Base-by-base conservation (phyloP, 2,888 invertebrate genomes). In the Nipponacmea schrenckii region DNA sequence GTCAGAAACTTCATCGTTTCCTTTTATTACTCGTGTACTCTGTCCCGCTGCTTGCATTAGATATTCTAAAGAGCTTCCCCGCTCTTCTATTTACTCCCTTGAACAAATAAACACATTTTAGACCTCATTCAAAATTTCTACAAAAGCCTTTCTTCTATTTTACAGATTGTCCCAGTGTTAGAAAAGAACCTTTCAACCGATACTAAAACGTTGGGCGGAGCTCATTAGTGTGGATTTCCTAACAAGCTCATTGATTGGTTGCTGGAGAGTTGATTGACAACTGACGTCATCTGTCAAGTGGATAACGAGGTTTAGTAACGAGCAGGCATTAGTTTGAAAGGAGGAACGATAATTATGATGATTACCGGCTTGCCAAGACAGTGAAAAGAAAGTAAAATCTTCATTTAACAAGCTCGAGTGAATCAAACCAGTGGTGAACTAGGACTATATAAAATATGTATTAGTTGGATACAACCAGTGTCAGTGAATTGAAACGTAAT, bases 261-360 rank as follows among this genome's bases (percentile, higher is more conserved):
- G 44, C 44, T 45, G 63, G 20, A 17, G 15, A 46, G 27, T 24
- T 63, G 68, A 69, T 45, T 69, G 68, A 46, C 68, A 45, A 62
- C 62, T 69, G 68, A 69, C 68, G 68, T 69, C 68, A 69, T 63
- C 62, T 69, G 68, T 62, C 68, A 69, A 63, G 48, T 62, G 62
- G 68, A 63, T 63, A 63, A 69, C 62, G 62, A 63, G 63, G 68
- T 63, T 69, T 46, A 63, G 68, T 62, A 62, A 69, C 62, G 62
- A 48, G 68, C 68, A 69, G 63, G 27, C 27, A 63, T 26, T 44
- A 15, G 63, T 44, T 62, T 24, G 63, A 63, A 63, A 56, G 56
- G 56, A 56, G 56, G 56, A 24, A 24, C 24, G 20, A 24, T 24
- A 56, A 56, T 56, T 56, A 56, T 24, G 56, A 56, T 56, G 24